phyloP scores from a whole-genome alignment of 92 coral and sea anemone genomes.

The Chrysogorgia sp. region DNA sequence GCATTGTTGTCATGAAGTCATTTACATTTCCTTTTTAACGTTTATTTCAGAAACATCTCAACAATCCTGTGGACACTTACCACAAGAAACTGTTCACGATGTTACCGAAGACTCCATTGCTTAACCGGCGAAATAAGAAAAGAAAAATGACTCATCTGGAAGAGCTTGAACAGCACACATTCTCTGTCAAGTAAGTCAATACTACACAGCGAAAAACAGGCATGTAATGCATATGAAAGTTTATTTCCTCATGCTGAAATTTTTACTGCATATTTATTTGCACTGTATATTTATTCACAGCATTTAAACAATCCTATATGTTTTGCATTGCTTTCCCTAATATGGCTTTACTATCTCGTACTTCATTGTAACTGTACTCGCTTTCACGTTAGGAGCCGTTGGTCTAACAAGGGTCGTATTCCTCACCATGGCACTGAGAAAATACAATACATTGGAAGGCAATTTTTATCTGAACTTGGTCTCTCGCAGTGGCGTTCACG shows the following conservation, averaged over 20 bases:
- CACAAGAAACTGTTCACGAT: slow-evolving; percentile 96
- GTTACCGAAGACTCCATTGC: slow-evolving; percentile 89
- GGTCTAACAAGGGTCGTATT: slow-evolving; percentile 97
- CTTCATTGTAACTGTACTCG: too few species aligned
- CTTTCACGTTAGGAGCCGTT: slow-evolving; percentile 70
- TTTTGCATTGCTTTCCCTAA: too few species aligned
- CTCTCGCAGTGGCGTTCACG: slow-evolving; percentile 99
- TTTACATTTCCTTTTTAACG: neutral
- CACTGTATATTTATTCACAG: too few species aligned
- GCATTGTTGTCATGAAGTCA: neutral
- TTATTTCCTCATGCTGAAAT: too few species aligned
- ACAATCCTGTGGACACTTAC: slow-evolving; percentile 91
- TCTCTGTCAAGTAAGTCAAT: slow-evolving; percentile 83
- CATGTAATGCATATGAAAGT: too few species aligned
- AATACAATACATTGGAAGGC: slow-evolving; percentile 99
- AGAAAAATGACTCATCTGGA: slow-evolving; percentile 89
- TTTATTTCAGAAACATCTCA: slow-evolving; percentile 81
- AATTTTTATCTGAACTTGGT: slow-evolving; percentile 92
- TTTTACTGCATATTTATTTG: too few species aligned
- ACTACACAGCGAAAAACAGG: too few species aligned
- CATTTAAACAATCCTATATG: too few species aligned
- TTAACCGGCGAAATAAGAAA: slow-evolving; percentile 73
- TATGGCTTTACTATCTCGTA: too few species aligned
- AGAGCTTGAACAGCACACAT: slow-evolving; percentile 89
- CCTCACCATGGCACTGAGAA: slow-evolving; percentile 92